These are phyloP conservation scores for Neolamprologus caudopunctatus DNA, from an alignment of 2,113 vertebrate genomes.

Conservation along the genomic window DNA sequence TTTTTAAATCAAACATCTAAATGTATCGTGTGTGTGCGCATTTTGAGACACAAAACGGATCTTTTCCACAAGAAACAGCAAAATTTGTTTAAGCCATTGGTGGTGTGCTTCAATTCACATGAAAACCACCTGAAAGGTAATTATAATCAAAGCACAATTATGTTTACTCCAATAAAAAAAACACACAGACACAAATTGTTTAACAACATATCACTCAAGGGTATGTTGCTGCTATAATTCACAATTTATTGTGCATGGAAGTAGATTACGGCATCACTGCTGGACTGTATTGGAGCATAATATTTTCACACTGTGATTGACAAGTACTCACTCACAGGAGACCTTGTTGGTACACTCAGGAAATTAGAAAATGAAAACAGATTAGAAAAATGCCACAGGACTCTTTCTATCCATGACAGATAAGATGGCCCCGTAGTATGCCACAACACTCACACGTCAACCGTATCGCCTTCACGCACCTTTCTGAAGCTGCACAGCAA, in stretches of 20 bases:
- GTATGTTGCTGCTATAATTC: not conserved
- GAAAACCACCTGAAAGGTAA: not conserved
- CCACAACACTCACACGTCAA: slow-evolving; percentile 22
- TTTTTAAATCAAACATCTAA: not conserved
- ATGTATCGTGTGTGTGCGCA: not conserved
- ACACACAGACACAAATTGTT: not conserved
- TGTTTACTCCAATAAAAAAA: not conserved
- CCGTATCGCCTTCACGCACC: slow-evolving; percentile 24
- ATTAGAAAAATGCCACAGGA: slow-evolving; percentile 43
- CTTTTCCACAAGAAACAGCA: not conserved
- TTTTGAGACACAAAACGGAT: not conserved
- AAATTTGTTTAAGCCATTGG: not conserved
- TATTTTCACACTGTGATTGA: slow-evolving; percentile 28
- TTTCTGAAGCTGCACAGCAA: slow-evolving; percentile 18
- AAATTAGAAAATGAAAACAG: slow-evolving; percentile 57
- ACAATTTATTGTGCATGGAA: not conserved
- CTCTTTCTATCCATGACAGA: slow-evolving; percentile 21
- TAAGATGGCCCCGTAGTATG: slow-evolving; percentile 1
- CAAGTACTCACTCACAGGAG: slow-evolving; percentile 20
- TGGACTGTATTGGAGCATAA: not conserved
- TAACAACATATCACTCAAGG: not conserved
- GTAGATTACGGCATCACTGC: not conserved
- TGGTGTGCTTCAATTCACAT: not conserved
- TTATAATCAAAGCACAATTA: not conserved
- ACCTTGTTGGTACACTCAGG: slow-evolving; percentile 36